A percentile compares a stretch with the other conserved stretches of the same genome.
phyloP scores from a whole-genome alignment of 2,797 vertebrate genomes.

The Micropoecilia bifurca region DNA sequence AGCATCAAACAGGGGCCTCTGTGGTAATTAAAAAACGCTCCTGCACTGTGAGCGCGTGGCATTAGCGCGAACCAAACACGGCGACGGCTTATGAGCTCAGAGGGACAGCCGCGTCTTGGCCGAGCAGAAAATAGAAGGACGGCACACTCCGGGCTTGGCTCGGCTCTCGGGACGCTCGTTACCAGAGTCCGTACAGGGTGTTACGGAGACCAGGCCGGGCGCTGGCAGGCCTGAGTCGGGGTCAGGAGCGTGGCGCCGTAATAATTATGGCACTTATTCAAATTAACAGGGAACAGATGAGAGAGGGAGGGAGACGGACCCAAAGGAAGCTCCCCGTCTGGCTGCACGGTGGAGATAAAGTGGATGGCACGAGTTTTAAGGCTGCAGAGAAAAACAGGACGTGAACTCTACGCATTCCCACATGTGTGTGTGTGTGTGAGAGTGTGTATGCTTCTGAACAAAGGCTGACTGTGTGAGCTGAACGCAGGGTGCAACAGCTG shows the following conservation, averaged over 20 bases:
- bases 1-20: slow-evolving; percentile 24
- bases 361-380: slow-evolving; percentile 43
- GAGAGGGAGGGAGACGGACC: slow-evolving; percentile 29
- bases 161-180: slow-evolving; percentile 51
- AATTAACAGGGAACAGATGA: slow-evolving; percentile 64
- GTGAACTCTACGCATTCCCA: slow-evolving; percentile 19
- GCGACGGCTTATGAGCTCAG: slow-evolving; percentile 49
- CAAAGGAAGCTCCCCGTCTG: slow-evolving; percentile 45
- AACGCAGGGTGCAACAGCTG: slow-evolving; percentile 81
- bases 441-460: slow-evolving; percentile 59
- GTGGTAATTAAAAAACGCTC: slow-evolving; percentile 32
- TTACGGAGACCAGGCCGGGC: slow-evolving; percentile 34
- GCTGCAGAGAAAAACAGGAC: slow-evolving; percentile 52
- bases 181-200: slow-evolving; percentile 55
- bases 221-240: slow-evolving; percentile 55
- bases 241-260: slow-evolving; percentile 56
- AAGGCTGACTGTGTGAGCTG: slow-evolving; percentile 74
- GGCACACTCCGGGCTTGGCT: slow-evolving; percentile 67
- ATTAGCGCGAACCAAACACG: slow-evolving; percentile 51
- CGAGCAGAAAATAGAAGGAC: slow-evolving; percentile 65
- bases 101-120: slow-evolving; percentile 50
- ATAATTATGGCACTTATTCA: slow-evolving; percentile 74
- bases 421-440: slow-evolving; percentile 48
- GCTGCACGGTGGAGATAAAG: slow-evolving; percentile 61
- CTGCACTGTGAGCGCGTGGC: slow-evolving; percentile 13